Evolutionary conservation across 2,888 invertebrate genomes (phyloP).

Genomic region (Sphecodes monilicornis): DNA sequence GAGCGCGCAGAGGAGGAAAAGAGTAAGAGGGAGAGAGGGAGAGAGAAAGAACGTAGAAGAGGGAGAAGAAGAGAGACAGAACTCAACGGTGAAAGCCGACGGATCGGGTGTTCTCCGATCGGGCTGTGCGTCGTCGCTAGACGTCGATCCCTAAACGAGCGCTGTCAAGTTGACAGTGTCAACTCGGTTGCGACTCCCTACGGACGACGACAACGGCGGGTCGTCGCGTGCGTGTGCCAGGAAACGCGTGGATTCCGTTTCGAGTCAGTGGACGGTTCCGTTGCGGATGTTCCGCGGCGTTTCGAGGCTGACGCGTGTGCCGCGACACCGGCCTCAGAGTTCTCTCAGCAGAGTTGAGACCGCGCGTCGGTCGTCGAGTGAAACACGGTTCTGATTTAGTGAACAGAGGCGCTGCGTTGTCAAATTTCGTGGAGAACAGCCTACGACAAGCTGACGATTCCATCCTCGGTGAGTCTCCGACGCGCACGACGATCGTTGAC

Average conservation of each 20-base stretch:
- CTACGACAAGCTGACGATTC: not conserved
- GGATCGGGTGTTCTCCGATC: not conserved
- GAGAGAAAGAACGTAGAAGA: not conserved
- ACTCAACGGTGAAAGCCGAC: not conserved
- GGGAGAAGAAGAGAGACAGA: conserved; percentile 1
- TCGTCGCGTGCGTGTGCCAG: conserved; percentile 1
- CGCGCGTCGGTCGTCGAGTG: not conserved
- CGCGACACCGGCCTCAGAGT: conserved; percentile 7
- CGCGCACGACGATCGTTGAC: not conserved
- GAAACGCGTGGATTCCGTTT: conserved; percentile 1
- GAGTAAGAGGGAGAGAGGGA: not conserved
- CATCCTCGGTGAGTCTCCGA: not conserved
- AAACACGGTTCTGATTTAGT: conserved; percentile 8
- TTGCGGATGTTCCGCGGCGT: conserved; percentile 22
- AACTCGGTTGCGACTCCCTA: not conserved
- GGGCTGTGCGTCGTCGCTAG: not conserved
- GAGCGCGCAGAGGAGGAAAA: conserved; percentile 1
- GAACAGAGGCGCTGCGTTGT: not conserved
- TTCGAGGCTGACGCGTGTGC: conserved; percentile 25
- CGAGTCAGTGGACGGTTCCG: not conserved
- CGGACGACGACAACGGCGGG: not conserved
- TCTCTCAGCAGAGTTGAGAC: not conserved
- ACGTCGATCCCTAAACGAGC: not conserved
- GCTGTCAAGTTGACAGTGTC: not conserved
- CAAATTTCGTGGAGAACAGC: not conserved